These are phyloP conservation scores for Fragum whitleyi DNA, from an alignment of 2,888 invertebrate genomes.

Conservation along the genomic window DNA sequence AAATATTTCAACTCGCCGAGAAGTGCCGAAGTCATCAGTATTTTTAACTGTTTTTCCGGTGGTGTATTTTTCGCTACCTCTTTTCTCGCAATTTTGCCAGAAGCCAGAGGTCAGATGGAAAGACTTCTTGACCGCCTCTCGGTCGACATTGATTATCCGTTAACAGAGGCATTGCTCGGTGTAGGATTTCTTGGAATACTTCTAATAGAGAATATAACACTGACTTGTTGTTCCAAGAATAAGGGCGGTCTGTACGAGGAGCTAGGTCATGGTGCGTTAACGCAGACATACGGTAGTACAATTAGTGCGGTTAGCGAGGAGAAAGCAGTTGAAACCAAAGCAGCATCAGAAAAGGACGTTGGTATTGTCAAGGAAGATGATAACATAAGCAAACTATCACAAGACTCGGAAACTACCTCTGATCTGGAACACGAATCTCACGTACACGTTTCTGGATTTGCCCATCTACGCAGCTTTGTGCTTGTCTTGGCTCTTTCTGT, in stretches of 20 bases:
- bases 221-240: not conserved
- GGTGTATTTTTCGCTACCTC: slow-evolving; percentile 53
- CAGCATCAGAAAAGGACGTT: not conserved
- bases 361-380: not conserved
- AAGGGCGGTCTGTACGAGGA: not conserved
- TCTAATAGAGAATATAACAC: slow-evolving; percentile 41
- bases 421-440: not conserved
- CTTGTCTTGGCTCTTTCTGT: slow-evolving; percentile 87
- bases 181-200: slow-evolving; percentile 43
- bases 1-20: not conserved
- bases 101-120: slow-evolving; percentile 33
- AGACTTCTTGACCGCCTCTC: slow-evolving; percentile 1
- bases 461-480: slow-evolving; percentile 84
- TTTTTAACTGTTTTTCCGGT: slow-evolving; percentile 51
- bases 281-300: slow-evolving; percentile 5
- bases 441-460: not conserved
- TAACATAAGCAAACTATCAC: not conserved
- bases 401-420: not conserved
- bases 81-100: slow-evolving; percentile 33
- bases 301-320: not conserved
- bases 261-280: not conserved
- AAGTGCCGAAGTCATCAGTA: slow-evolving; percentile 20
- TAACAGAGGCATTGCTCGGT: slow-evolving; percentile 35
- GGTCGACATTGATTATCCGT: slow-evolving; percentile 25
- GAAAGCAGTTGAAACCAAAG: not conserved